phyloP scores from a whole-genome alignment of 1,140 invertebrate genomes.

The Diorhabda elongata region DNA sequence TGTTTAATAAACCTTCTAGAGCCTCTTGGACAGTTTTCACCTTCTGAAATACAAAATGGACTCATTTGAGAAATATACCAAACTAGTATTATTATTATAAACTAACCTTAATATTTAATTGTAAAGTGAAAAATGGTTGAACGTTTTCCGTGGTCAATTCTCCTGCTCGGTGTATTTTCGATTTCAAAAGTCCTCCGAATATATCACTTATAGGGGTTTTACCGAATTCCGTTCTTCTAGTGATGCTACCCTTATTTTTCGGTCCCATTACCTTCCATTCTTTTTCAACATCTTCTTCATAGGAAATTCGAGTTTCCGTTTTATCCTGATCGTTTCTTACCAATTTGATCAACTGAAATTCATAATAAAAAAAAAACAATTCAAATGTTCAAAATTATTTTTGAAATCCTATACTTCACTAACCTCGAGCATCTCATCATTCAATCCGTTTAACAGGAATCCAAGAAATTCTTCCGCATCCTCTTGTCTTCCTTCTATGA shows the following conservation, averaged over 20 bases:
- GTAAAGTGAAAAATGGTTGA: constrained; percentile 90
- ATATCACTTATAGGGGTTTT: constrained; percentile 89
- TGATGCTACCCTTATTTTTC: constrained; percentile 81
- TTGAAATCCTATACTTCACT: background rate
- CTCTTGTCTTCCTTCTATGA: constrained; percentile 81
- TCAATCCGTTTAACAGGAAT: constrained; percentile 86
- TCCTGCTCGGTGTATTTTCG: constrained; percentile 72
- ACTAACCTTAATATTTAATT: constrained; percentile 86
- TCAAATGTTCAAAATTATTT: background rate
- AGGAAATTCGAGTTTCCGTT: background rate
- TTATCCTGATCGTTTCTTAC: constrained; percentile 39
- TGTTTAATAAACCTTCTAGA: constrained; percentile 75
- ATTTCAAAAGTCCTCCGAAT: constrained; percentile 84
- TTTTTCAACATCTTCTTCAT: constrained; percentile 53
- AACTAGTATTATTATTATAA: background rate
- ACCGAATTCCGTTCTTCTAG: constrained; percentile 73
- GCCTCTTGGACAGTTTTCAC: constrained; percentile 79
- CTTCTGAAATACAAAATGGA: constrained; percentile 57
- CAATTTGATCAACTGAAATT: constrained; percentile 64
- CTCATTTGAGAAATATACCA: background rate
- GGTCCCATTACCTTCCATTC: constrained; percentile 82
- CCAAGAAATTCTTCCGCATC: constrained; percentile 94
- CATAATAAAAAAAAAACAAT: background rate
- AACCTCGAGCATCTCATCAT: constrained; percentile 93
- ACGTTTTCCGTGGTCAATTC: constrained; percentile 75